phyloP scores from a whole-genome alignment of 1,140 invertebrate species.

The Euschistus heros region DNA sequence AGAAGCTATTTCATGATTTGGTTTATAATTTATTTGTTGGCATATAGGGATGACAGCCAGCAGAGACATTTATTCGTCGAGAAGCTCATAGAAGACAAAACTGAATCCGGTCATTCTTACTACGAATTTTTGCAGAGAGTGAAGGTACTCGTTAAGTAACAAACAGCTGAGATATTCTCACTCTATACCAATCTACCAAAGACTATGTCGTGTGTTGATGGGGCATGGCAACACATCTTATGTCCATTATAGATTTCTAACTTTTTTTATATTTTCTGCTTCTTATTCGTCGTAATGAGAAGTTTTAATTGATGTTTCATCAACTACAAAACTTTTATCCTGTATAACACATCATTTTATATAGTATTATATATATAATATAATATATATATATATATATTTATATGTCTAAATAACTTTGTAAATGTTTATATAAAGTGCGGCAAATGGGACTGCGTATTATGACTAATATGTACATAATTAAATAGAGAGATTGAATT shows the following conservation, averaged over 20 bases:
- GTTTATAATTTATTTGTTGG: slow-evolving; percentile 32
- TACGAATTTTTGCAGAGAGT: slow-evolving; percentile 97
- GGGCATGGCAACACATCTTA: neutral
- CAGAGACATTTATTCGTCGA: slow-evolving; percentile 72
- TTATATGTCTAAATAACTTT: slow-evolving; percentile 1
- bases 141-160: slow-evolving; percentile 77
- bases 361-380: slow-evolving; percentile 12
- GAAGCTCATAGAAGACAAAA: slow-evolving; percentile 84
- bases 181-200: neutral
- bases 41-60: slow-evolving; percentile 82
- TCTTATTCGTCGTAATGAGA: too few relatives aligned
- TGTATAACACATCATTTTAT: slow-evolving; percentile 11
- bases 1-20: too few relatives aligned
- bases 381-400: slow-evolving; percentile 8
- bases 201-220: neutral
- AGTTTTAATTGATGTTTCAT: neutral
- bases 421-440: neutral
- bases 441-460: too few relatives aligned
- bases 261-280: neutral
- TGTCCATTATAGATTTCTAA: slow-evolving; percentile 5
- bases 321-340: slow-evolving; percentile 8
- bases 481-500: too few relatives aligned
- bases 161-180: slow-evolving; percentile 25
- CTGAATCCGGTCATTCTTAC: slow-evolving; percentile 87
- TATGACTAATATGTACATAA: too few relatives aligned